Evolutionary conservation across 1,140 invertebrate genomes (phyloP).

Genomic region (Lycorma delicatula): DNA sequence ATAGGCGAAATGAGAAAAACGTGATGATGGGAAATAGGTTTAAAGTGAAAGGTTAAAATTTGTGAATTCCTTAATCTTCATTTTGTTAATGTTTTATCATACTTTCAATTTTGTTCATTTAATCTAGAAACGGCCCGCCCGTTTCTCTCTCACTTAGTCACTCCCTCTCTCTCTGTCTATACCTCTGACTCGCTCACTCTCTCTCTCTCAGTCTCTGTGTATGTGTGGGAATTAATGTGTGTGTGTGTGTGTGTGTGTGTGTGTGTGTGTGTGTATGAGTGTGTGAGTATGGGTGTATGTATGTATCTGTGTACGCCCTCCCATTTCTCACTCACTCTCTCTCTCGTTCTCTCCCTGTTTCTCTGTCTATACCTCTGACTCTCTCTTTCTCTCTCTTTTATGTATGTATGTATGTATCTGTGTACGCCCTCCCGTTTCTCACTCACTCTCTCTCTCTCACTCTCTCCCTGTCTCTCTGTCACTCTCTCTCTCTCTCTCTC

Average conservation of each 20-base stretch:
- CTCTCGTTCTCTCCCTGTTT: not conserved
- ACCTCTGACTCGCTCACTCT: not conserved
- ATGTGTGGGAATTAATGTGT: too few species aligned
- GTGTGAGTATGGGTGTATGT: too few species aligned
- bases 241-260: not conserved
- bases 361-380: not conserved
- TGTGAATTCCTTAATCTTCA: too few species aligned
- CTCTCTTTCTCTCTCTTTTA: too few species aligned
- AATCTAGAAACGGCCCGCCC: too few species aligned
- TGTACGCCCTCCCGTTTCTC: not conserved
- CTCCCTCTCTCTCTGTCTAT: not conserved
- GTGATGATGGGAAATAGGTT: too few species aligned
- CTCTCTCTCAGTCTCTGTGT: not conserved
- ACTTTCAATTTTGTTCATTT: too few species aligned
- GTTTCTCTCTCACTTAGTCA: not conserved
- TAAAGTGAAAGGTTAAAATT: too few species aligned
- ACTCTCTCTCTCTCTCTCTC: not conserved
- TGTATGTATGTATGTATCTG: too few species aligned
- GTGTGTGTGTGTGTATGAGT: not conserved
- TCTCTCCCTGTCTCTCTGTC: not conserved
- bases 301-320: too few species aligned
- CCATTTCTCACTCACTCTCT: not conserved
- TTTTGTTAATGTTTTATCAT: too few species aligned
- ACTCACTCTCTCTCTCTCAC: not conserved
- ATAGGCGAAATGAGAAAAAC: too few species aligned